Evolutionary conservation across 2,888 invertebrate genomes (phyloP).

Genomic region (Arrhopalites spinosus): DNA sequence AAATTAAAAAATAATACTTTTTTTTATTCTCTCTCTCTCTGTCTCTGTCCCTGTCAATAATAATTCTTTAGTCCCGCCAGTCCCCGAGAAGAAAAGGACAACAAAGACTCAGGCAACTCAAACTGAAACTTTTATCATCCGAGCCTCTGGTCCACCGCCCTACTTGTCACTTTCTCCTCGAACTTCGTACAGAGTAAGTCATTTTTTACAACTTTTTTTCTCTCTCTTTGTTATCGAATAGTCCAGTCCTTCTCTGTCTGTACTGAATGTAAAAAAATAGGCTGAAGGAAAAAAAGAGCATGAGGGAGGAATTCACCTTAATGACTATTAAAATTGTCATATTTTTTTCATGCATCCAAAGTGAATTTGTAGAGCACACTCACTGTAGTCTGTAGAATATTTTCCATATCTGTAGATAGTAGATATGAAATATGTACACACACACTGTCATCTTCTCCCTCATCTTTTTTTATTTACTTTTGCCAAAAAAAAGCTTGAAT

Average conservation of each 20-base stretch:
- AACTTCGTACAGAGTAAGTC: slow-evolving; percentile 71
- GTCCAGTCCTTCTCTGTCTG: too few relatives aligned
- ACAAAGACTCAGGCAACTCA: slow-evolving; percentile 89
- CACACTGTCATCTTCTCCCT: not conserved
- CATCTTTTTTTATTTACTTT: not conserved
- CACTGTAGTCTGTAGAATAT: too few relatives aligned
- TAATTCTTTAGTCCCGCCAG: not conserved
- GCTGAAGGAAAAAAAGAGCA: too few relatives aligned
- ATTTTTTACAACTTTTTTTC: not conserved
- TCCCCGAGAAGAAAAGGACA: slow-evolving; percentile 40
- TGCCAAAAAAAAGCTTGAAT: not conserved
- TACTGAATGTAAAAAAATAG: too few relatives aligned
- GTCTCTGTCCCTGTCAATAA: not conserved
- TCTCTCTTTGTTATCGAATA: too few relatives aligned
- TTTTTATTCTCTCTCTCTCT: not conserved
- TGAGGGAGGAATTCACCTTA: too few relatives aligned
- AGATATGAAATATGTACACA: not conserved
- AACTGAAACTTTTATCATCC: slow-evolving; percentile 76
- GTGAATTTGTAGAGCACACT: too few relatives aligned
- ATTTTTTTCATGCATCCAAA: too few relatives aligned
- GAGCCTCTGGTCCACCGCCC: slow-evolving; percentile 71
- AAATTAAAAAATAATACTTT: not conserved
- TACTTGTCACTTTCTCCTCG: slow-evolving; percentile 75
- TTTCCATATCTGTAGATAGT: too few relatives aligned
- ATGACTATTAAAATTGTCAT: too few relatives aligned